Evolutionary conservation across 2,797 vertebrate genomes (phyloP).

Genomic region (Labeo calbasu): DNA sequence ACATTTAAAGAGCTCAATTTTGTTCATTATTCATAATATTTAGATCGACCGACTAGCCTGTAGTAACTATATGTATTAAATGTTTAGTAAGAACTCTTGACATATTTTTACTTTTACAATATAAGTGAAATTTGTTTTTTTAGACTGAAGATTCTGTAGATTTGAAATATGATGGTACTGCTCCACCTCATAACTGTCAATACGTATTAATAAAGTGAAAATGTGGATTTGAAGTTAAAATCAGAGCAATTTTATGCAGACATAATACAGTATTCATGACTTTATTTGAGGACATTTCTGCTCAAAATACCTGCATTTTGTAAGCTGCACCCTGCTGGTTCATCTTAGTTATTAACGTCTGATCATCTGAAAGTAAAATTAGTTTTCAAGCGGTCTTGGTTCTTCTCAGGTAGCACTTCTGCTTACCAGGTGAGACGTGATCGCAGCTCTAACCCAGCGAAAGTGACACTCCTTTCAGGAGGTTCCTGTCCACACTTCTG

Average conservation of each 20-base stretch:
- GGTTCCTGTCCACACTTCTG: slow-evolving; percentile 64
- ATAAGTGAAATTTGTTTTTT: too few species aligned
- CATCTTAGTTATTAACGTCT: background rate
- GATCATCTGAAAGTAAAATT: slow-evolving; percentile 3
- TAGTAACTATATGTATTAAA: too few species aligned
- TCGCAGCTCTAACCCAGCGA: slow-evolving; percentile 49
- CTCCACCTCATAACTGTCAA: background rate
- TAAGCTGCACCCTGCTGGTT: too few species aligned
- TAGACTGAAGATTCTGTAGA: too few species aligned
- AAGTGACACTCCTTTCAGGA: slow-evolving; percentile 58
- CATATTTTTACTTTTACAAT: too few species aligned
- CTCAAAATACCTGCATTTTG: background rate
- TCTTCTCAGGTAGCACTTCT: slow-evolving; percentile 61
- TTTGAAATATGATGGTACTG: too few species aligned
- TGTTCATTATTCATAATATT: background rate
- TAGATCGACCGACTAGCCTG: too few species aligned
- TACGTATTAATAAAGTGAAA: background rate
- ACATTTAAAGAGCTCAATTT: background rate
- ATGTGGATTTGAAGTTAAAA: background rate
- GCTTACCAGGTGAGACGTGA: slow-evolving; percentile 44
- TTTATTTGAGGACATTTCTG: background rate
- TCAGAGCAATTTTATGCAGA: background rate
- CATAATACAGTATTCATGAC: background rate
- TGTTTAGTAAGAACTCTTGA: too few species aligned
- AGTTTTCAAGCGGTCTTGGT: slow-evolving; percentile 4